phyloP scores from a whole-genome alignment of 2,888 invertebrate genomes.

The Diaprepes abbreviatus region DNA sequence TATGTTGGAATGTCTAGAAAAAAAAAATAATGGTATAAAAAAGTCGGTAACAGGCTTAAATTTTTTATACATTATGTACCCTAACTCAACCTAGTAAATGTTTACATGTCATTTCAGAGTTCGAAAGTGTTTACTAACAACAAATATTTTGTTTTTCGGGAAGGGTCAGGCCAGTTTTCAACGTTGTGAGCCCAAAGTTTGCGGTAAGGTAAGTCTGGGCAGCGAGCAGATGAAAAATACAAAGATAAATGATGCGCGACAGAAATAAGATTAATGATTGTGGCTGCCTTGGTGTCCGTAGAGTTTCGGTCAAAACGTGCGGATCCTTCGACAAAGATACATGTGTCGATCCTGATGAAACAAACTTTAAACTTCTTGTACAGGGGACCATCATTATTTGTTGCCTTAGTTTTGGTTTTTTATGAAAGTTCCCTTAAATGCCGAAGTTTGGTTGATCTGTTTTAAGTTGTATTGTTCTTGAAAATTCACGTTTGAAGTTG shows the following conservation, averaged over 20 bases:
- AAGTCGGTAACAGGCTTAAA: neutral
- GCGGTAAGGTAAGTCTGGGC: slow-evolving; percentile 54
- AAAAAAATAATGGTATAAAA: no score
- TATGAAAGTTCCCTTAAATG: neutral
- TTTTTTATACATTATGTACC: neutral
- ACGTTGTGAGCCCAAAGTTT: slow-evolving; percentile 44
- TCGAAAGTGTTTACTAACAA: slow-evolving; percentile 35
- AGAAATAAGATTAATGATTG: slow-evolving; percentile 67
- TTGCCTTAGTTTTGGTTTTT: neutral
- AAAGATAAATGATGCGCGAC: slow-evolving; percentile 67
- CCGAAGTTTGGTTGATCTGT: neutral
- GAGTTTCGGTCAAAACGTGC: slow-evolving; percentile 46
- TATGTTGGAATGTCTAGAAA: no score
- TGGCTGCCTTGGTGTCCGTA: slow-evolving; percentile 53
- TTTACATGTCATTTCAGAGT: slow-evolving; percentile 38
- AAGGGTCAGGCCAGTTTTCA: slow-evolving; percentile 44
- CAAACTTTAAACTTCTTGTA: slow-evolving; percentile 45
- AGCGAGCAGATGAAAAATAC: slow-evolving; percentile 64
- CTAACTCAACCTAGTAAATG: slow-evolving; percentile 15
- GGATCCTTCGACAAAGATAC: slow-evolving; percentile 62
- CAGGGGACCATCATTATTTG: slow-evolving; percentile 1
- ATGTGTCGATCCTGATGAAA: slow-evolving; percentile 63
- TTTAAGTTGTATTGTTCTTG: neutral
- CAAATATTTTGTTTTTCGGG: slow-evolving; percentile 47
- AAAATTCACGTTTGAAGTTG: no score